Conservation (phyloP, 2,888 invertebrate genomes). For the Drosophila helvetica region DNA sequence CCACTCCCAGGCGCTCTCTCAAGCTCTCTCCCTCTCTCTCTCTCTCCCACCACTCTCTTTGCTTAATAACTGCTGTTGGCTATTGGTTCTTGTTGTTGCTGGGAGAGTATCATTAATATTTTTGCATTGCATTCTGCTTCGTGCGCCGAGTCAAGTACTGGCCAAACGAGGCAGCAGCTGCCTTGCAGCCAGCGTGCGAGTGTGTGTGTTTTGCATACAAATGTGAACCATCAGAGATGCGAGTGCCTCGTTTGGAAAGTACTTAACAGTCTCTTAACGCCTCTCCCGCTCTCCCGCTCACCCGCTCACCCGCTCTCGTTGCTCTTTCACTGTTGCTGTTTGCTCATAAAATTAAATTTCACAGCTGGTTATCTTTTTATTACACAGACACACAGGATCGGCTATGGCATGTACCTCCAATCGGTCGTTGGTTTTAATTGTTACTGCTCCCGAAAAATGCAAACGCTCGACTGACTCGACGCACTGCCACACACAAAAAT, state of each 20-base stretch:
- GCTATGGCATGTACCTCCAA: constrained; percentile 42
- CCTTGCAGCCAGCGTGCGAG: not conserved
- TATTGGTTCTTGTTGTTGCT: not conserved
- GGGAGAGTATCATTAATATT: not conserved
- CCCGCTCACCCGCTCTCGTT: not conserved
- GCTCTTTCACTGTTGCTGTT: constrained; percentile 25
- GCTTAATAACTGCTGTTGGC: not conserved
- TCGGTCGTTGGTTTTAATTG: constrained; percentile 72
- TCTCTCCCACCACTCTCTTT: not conserved
- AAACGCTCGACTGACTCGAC: constrained; percentile 55
- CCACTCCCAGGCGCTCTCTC: too few species aligned
- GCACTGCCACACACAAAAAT: constrained; percentile 2
- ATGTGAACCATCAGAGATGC: not conserved
- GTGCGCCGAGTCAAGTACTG: not conserved
- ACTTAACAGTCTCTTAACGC: not conserved
- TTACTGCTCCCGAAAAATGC: constrained; percentile 61
- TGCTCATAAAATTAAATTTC: constrained; percentile 71
- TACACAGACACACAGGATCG: constrained; percentile 22
- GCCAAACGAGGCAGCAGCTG: not conserved
- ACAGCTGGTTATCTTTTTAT: constrained; percentile 65
- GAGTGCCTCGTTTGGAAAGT: not conserved
- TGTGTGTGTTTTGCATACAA: not conserved
- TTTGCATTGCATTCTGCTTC: not conserved
- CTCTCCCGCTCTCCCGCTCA: not conserved
- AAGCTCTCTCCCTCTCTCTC: too few species aligned